These are phyloP conservation scores for Gopherus flavomarginatus DNA, from an alignment of 2,113 vertebrate species.

Conservation along the genomic window DNA sequence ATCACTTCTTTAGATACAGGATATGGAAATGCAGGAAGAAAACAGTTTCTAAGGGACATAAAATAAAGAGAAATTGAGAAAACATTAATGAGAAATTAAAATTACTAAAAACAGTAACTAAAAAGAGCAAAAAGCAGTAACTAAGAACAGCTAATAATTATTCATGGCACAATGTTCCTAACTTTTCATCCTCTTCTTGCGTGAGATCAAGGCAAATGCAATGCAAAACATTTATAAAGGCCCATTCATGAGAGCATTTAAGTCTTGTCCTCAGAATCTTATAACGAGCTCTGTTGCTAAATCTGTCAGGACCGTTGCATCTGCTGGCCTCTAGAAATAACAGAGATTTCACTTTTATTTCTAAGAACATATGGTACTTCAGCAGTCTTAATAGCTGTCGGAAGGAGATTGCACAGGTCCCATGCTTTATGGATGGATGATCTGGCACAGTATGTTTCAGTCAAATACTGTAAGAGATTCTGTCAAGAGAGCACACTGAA, in stretches of 20 bases:
- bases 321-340: not conserved
- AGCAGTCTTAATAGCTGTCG: not conserved
- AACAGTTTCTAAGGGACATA: conserved; percentile 23
- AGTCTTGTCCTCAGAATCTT: not conserved
- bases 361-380: not conserved
- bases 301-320: not conserved
- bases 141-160: conserved; percentile 19
- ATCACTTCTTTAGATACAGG: conserved; percentile 2
- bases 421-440: not conserved
- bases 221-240: conserved; percentile 9
- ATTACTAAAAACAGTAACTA: conserved; percentile 3
- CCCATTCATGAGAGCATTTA: conserved; percentile 4
- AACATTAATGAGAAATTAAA: conserved; percentile 39
- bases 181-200: not conserved
- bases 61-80: conserved; percentile 40
- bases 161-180: not conserved
- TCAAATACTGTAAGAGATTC: not conserved
- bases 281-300: not conserved
- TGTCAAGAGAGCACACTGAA: not conserved
- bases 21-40: conserved; percentile 58
- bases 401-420: not conserved
- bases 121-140: conserved; percentile 25
- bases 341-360: not conserved
- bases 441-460: not conserved
- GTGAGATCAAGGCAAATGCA: not conserved